These are phyloP conservation scores for Drosophila antonietae DNA, from an alignment of 2,888 invertebrate genomes.

Conservation along the genomic window DNA sequence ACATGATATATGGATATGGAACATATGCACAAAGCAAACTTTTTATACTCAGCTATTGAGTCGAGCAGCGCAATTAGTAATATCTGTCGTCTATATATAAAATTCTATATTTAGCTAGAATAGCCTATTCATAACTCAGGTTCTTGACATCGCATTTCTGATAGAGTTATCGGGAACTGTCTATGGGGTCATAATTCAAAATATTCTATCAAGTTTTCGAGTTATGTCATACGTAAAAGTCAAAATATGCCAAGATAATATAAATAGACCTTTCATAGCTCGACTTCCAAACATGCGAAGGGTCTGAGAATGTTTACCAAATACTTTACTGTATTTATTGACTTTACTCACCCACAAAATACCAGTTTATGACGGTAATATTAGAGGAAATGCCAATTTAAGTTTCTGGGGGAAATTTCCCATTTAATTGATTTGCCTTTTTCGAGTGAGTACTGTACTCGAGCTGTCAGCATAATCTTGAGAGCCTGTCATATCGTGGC, in stretches of 20 bases:
- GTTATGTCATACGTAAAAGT: background rate
- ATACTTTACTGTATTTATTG: background rate
- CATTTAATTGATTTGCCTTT: background rate
- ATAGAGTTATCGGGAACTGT: constrained; percentile 4
- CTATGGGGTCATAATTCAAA: background rate
- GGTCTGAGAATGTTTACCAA: background rate
- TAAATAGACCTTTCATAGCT: constrained; percentile 7
- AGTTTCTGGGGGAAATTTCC: background rate
- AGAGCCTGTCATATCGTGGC: constrained; percentile 15
- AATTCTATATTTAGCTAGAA: background rate
- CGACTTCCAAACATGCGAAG: background rate
- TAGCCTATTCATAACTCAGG: constrained; percentile 30
- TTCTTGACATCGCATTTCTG: background rate
- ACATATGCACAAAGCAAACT: background rate
- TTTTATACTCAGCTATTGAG: no score
- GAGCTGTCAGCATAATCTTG: constrained; percentile 20
- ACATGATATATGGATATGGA: background rate
- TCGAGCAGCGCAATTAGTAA: background rate
- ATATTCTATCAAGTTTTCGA: background rate
- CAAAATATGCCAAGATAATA: constrained; percentile 12
- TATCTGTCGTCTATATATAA: background rate
- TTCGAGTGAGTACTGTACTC: background rate
- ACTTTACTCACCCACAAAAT: no score
- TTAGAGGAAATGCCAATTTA: background rate
- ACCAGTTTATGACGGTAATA: background rate